A percentile compares a stretch with the other conserved stretches of the same genome.
phyloP scores from a whole-genome alignment of 2,797 vertebrate species.

The Gadopsis marmoratus region DNA sequence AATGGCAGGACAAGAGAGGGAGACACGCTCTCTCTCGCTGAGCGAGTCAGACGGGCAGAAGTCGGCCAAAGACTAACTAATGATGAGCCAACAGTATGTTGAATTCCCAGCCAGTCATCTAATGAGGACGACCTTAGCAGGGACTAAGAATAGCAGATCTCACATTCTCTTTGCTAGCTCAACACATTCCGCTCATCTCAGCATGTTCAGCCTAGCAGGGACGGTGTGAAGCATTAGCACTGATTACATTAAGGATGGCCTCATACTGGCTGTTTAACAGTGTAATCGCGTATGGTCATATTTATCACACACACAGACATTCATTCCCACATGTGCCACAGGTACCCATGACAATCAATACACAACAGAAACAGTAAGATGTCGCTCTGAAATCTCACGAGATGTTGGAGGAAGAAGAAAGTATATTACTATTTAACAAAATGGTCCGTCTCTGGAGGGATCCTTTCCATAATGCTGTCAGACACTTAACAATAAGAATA shows the following conservation, averaged over 20 bases:
- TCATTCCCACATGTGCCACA: background rate
- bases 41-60: constrained; percentile 40
- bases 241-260: background rate
- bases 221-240: background rate
- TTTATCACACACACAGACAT: background rate
- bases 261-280: background rate
- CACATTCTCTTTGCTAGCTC: background rate
- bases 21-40: no score
- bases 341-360: background rate
- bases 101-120: constrained; percentile 42
- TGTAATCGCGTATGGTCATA: background rate
- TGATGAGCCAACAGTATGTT: constrained; percentile 25
- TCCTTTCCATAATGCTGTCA: no score
- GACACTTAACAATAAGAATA: no score
- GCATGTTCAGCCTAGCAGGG: background rate
- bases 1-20: background rate
- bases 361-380: no score
- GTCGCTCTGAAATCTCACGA: no score
- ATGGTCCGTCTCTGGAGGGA: no score
- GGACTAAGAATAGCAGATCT: constrained; percentile 54
- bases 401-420: no score
- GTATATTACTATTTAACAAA: no score
- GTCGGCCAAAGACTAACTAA: constrained; percentile 2
- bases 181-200: constrained; percentile 18
- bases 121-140: constrained; percentile 44